phyloP scores from a whole-genome alignment of 2,797 vertebrate species.

The Adelosebastes latens region DNA sequence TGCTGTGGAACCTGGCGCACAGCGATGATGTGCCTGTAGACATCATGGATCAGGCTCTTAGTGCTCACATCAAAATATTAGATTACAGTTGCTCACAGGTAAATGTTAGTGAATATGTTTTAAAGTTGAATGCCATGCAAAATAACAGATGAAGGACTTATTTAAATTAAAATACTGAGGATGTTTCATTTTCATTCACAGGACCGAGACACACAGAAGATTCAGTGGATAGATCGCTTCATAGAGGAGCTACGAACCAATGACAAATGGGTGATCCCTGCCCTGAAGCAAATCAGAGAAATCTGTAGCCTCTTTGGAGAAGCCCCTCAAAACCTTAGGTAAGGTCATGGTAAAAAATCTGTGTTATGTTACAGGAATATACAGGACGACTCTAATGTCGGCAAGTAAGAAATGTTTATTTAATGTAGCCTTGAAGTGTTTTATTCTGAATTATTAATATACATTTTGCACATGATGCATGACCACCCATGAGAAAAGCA shows the following conservation, averaged over 20 bases:
- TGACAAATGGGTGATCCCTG: conserved; percentile 99
- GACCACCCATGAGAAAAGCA: background rate
- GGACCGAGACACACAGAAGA: conserved; percentile 99
- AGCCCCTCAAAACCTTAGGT: conserved; percentile 99
- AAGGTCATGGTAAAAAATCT: conserved; percentile 46
- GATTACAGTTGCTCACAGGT: conserved; percentile 99
- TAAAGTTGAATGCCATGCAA: background rate
- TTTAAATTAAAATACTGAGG: background rate
- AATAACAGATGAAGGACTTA: background rate
- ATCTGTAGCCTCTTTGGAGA: conserved; percentile 99
- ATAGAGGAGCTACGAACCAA: conserved; percentile 99
- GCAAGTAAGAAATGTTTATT: conserved; percentile 4
- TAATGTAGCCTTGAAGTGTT: background rate
- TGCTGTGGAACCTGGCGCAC: conserved; percentile 98
- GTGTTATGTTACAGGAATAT: background rate
- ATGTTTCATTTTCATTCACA: conserved; percentile 66
- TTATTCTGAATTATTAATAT: background rate
- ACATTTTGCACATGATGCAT: background rate
- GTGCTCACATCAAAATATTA: conserved; percentile 98
- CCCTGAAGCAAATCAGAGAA: conserved; percentile 98
- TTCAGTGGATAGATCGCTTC: conserved; percentile 99
- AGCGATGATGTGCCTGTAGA: conserved; percentile 99
- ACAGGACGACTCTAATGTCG: background rate
- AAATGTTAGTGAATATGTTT: conserved; percentile 31
- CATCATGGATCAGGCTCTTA: conserved; percentile 99